Conservation (phyloP, 1,140 invertebrate species). For the Ephestia elutella region DNA sequence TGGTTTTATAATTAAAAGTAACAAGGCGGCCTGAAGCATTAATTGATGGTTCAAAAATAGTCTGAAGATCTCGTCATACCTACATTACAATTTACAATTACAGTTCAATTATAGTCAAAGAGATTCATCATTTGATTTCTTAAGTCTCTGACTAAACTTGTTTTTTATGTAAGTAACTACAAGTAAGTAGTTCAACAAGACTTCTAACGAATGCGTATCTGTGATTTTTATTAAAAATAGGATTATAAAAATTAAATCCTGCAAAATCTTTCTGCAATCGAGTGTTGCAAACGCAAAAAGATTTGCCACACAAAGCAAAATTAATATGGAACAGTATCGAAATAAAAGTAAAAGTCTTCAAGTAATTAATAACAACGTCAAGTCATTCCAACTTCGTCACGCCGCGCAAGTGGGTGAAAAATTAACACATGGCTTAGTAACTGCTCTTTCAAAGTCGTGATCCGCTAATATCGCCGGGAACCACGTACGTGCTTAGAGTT, state of each 20-base stretch:
- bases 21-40: neutral
- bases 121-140: neutral
- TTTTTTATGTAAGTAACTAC: neutral
- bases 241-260: too few species aligned
- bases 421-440: conserved; percentile 3
- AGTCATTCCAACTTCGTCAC: conserved; percentile 1
- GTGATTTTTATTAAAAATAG: too few species aligned
- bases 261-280: neutral
- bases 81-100: neutral
- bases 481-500: conserved; percentile 42
- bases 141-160: neutral
- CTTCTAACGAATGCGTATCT: too few species aligned
- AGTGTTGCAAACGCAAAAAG: neutral
- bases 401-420: neutral
- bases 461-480: neutral
- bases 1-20: neutral
- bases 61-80: neutral
- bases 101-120: neutral
- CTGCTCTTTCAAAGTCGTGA: neutral
- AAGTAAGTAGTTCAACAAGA: too few species aligned
- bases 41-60: neutral
- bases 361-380: conserved; percentile 2
- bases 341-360: neutral
- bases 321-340: neutral
- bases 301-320: neutral